Conservation (phyloP, 2,113 vertebrate species). For the Pseudopipra pipra region DNA sequence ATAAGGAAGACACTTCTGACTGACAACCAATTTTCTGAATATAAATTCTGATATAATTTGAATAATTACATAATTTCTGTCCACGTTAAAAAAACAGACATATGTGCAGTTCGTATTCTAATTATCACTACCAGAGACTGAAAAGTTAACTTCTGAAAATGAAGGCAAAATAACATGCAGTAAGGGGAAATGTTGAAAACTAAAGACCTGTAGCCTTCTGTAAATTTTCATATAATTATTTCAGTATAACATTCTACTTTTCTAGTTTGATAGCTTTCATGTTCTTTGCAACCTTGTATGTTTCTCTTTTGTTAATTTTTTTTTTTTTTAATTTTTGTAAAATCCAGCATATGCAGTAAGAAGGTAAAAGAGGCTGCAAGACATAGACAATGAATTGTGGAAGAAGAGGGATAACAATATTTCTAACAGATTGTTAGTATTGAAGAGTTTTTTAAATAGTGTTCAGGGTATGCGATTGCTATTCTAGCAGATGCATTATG, state of each 20-base stretch:
- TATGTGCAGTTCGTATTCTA: slow-evolving; percentile 62
- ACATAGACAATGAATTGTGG: slow-evolving; percentile 37
- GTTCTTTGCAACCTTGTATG: not conserved
- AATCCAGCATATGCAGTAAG: not conserved
- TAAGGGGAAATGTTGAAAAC: slow-evolving; percentile 24
- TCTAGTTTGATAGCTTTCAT: slow-evolving; percentile 11
- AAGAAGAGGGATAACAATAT: slow-evolving; percentile 33
- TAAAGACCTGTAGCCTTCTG: slow-evolving; percentile 42
- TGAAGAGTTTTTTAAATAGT: slow-evolving; percentile 57
- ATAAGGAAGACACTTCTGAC: slow-evolving; percentile 49
- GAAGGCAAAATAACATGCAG: slow-evolving; percentile 6
- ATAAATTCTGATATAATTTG: slow-evolving; percentile 66
- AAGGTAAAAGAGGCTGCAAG: slow-evolving; percentile 38
- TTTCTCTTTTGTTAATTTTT: not conserved
- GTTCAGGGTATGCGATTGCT: slow-evolving; percentile 35
- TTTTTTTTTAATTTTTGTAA: not conserved
- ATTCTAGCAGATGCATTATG: slow-evolving; percentile 43
- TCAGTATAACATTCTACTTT: not conserved
- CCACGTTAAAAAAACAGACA: slow-evolving; percentile 50
- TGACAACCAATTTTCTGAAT: slow-evolving; percentile 65
- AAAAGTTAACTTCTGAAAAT: slow-evolving; percentile 59
- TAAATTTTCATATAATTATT: slow-evolving; percentile 51
- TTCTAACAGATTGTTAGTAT: slow-evolving; percentile 47
- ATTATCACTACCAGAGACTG: slow-evolving; percentile 60
- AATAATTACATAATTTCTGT: slow-evolving; percentile 70